These are phyloP conservation scores for Notiomystis cincta DNA, from an alignment of 2,113 vertebrate genomes.

Conservation along the genomic window DNA sequence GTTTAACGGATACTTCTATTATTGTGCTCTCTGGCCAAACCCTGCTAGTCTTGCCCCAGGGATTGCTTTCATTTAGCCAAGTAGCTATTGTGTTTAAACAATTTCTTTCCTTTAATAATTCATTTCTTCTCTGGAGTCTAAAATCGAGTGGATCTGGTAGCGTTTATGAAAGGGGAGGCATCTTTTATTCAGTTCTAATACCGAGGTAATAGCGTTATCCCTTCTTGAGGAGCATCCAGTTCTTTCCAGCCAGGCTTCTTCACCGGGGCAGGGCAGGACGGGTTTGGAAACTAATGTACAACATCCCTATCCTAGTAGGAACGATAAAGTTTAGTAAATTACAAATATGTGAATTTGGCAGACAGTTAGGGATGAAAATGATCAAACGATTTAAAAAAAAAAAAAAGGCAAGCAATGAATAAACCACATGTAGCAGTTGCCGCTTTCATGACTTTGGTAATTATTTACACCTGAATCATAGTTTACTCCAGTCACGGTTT, in stretches of 20 bases:
- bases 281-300: background rate
- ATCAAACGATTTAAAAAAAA: background rate
- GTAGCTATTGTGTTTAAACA: slow-evolving; percentile 29
- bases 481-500: slow-evolving; percentile 2
- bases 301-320: background rate
- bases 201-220: background rate
- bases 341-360: slow-evolving; percentile 40
- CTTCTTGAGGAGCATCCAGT: background rate
- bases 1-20: background rate
- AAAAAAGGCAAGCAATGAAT: background rate
- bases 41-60: background rate
- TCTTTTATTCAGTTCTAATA: background rate
- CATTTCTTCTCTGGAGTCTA: background rate
- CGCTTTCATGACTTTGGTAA: slow-evolving; percentile 26
- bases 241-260: background rate
- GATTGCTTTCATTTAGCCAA: background rate
- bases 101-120: slow-evolving; percentile 25
- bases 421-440: slow-evolving; percentile 29
- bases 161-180: background rate
- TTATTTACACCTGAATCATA: slow-evolving; percentile 59
- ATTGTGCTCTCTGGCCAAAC: background rate
- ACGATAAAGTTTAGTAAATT: slow-evolving; percentile 26
- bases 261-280: background rate
- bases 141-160: background rate
- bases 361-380: background rate